Percentiles rank a stretch among this genome's conserved stretches.
Evolutionary conservation across 2,888 invertebrate genomes (phyloP).

Genomic region (Drosophila paracracens): DNA sequence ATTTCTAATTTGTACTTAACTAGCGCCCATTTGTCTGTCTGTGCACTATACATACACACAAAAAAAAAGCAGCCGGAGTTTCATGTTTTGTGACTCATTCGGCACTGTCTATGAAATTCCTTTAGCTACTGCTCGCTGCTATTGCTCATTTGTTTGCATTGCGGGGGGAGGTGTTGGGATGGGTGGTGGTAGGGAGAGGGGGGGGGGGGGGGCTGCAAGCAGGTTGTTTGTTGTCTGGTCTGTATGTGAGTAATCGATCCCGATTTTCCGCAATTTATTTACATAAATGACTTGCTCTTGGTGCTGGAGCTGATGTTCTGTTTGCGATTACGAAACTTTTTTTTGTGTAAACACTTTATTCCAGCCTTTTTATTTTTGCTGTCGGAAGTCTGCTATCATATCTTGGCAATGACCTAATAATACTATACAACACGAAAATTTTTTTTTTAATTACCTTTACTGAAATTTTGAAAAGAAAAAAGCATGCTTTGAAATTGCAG

Average conservation of each 20-base stretch:
- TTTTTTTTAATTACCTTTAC: not conserved
- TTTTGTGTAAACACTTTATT: constrained; percentile 29
- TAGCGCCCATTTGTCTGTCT: constrained; percentile 27
- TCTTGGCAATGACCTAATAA: constrained; percentile 45
- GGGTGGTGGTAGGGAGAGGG: not conserved
- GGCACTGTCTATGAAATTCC: constrained; percentile 18
- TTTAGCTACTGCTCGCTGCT: not conserved
- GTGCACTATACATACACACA: not conserved
- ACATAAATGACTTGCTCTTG: constrained; percentile 26
- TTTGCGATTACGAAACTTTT: constrained; percentile 31
- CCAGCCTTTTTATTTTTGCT: not conserved
- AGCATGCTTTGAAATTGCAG: not conserved
- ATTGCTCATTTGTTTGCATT: not conserved
- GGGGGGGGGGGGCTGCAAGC: not conserved
- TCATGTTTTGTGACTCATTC: constrained; percentile 13
- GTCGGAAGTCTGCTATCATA: constrained; percentile 34
- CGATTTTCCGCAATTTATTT: constrained; percentile 40
- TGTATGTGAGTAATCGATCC: constrained; percentile 29
- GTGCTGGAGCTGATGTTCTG: constrained; percentile 1
- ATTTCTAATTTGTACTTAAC: not conserved
- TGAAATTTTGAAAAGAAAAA: not conserved
- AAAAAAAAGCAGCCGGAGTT: not conserved
- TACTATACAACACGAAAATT: constrained; percentile 14
- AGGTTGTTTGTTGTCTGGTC: no score
- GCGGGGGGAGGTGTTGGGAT: not conserved